phyloP scores from a whole-genome alignment of 2,888 invertebrate genomes.

The Falcaria lacertinaria region DNA sequence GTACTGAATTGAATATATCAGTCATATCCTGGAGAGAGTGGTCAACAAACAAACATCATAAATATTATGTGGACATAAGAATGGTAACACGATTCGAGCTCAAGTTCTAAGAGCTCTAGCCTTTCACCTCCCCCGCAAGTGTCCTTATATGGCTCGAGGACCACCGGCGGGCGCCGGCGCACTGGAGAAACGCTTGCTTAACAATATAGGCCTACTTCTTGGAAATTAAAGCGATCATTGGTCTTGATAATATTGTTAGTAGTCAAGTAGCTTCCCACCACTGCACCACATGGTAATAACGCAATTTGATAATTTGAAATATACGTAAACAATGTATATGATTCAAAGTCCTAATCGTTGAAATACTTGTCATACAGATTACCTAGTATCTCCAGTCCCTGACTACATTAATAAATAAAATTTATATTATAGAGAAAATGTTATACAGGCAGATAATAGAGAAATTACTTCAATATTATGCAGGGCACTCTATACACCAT shows the following conservation, averaged over 20 bases:
- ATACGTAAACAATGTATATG: too few species aligned
- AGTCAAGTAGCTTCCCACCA: neutral
- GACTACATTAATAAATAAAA: too few species aligned
- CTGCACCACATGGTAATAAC: too few species aligned
- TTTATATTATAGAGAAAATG: too few species aligned
- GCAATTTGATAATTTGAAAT: too few species aligned
- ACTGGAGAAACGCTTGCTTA: conserved; percentile 20
- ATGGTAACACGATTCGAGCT: conserved; percentile 36
- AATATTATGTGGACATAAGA: conserved; percentile 37
- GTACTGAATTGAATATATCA: neutral
- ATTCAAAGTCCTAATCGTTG: too few species aligned
- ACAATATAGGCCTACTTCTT: conserved; percentile 7
- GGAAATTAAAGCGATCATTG: conserved; percentile 4
- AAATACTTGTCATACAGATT: too few species aligned
- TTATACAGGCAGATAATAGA: too few species aligned
- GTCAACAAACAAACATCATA: conserved; percentile 11
- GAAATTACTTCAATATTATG: too few species aligned
- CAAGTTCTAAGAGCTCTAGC: conserved; percentile 33
- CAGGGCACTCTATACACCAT: too few species aligned
- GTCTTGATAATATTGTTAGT: neutral
- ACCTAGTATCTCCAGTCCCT: too few species aligned
- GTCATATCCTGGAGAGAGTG: conserved; percentile 9
- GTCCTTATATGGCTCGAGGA: conserved; percentile 43
- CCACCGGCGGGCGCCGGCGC: conserved; percentile 35
- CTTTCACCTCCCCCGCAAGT: conserved; percentile 53